phyloP scores from a whole-genome alignment of 2,113 vertebrate genomes.

The Hiodon tergisus region DNA sequence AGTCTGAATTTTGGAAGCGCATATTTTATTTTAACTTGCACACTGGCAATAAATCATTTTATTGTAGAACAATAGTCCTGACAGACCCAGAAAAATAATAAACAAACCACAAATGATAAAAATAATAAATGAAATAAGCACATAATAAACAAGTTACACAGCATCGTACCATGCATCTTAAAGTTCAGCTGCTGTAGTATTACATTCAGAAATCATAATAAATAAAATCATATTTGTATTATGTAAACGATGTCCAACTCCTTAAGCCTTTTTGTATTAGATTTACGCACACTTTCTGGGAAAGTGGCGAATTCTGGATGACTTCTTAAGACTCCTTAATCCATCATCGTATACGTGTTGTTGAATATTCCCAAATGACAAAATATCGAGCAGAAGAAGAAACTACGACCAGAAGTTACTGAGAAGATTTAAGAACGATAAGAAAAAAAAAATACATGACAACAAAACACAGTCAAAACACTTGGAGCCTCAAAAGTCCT shows the following conservation, averaged over 20 bases:
- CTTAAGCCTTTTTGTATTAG: neutral
- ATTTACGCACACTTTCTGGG: neutral
- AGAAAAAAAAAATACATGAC: neutral
- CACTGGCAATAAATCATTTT: too few species aligned
- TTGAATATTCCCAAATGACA: slow-evolving; percentile 6
- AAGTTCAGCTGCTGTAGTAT: neutral
- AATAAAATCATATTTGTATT: neutral
- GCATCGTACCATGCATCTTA: too few species aligned
- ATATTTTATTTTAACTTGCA: too few species aligned
- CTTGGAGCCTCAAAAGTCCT: neutral
- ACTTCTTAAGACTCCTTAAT: neutral
- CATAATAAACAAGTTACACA: too few species aligned
- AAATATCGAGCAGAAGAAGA: neutral
- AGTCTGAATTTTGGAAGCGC: too few species aligned
- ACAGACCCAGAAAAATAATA: too few species aligned
- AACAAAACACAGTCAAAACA: neutral
- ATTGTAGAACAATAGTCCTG: too few species aligned
- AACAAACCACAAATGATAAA: too few species aligned
- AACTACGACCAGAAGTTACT: neutral
- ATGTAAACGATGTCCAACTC: too few species aligned
- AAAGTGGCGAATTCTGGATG: neutral
- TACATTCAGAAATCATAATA: neutral
- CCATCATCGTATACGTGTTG: neutral
- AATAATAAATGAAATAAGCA: too few species aligned
- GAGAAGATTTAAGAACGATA: neutral